Percentiles rank a stretch among this genome's conserved stretches.
These are phyloP conservation scores for Pygmarrhopalites habei DNA, from an alignment of 1,140 invertebrate species.

Conservation along the genomic window DNA sequence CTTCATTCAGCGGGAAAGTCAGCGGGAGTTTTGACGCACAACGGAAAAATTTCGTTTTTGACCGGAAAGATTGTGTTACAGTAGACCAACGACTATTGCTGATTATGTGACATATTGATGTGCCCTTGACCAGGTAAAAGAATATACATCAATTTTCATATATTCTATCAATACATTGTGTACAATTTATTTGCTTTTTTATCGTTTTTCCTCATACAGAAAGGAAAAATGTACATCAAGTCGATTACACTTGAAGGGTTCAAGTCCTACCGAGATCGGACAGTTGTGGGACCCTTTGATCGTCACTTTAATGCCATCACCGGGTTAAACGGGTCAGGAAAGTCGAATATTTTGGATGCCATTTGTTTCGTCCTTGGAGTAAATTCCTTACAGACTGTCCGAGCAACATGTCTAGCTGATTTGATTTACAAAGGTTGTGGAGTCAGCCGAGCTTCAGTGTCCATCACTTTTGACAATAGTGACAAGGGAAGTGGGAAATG, in stretches of 20 bases:
- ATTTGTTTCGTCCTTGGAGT: slow-evolving; percentile 98
- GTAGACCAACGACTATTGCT: too few relatives aligned
- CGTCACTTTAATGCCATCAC: slow-evolving; percentile 96
- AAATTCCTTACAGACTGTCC: slow-evolving; percentile 82
- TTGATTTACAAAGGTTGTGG: slow-evolving; percentile 97
- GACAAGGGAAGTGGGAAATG: slow-evolving; percentile 61
- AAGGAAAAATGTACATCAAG: slow-evolving; percentile 89
- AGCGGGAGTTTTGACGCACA: too few relatives aligned
- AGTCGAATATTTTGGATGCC: slow-evolving; percentile 96
- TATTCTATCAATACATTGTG: too few relatives aligned
- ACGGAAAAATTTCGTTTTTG: too few relatives aligned
- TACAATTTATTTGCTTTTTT: too few relatives aligned
- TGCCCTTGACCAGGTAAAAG: too few relatives aligned
- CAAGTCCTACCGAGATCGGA: slow-evolving; percentile 92
- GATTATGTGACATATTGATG: too few relatives aligned
- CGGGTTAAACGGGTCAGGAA: slow-evolving; percentile 95
- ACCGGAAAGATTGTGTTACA: too few relatives aligned
- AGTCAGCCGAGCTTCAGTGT: slow-evolving; percentile 90
- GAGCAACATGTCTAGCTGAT: slow-evolving; percentile 83
- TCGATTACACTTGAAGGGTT: slow-evolving; percentile 93
- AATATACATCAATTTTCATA: too few relatives aligned
- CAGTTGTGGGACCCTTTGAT: slow-evolving; percentile 82
- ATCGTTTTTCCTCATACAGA: too few relatives aligned
- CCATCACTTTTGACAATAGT: slow-evolving; percentile 89
- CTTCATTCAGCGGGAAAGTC: too few relatives aligned